Evolutionary conservation across 2,113 vertebrate genomes (phyloP).

Genomic region (Anguilla japonica): DNA sequence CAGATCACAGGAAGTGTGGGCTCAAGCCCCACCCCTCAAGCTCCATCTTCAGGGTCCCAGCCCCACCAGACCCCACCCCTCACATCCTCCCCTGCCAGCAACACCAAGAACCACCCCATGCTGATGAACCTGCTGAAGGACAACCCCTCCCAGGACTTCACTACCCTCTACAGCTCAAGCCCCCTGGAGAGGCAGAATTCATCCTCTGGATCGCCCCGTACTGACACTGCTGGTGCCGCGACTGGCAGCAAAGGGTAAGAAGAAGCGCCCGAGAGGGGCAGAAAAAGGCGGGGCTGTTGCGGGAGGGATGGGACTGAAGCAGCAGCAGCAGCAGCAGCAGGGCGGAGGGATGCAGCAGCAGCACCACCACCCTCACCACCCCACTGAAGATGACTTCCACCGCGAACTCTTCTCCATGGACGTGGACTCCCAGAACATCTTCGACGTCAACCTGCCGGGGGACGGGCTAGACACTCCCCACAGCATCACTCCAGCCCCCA

Average conservation of each 20-base stretch:
- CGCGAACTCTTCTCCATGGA: conserved; percentile 98
- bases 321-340: conserved; percentile 65
- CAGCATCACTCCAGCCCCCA: conserved; percentile 91
- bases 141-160: conserved; percentile 95
- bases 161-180: conserved; percentile 86
- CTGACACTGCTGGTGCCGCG: conserved; percentile 71
- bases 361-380: conserved; percentile 70
- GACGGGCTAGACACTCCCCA: conserved; percentile 94
- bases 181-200: conserved; percentile 94
- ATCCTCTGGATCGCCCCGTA: conserved; percentile 87
- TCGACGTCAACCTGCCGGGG: conserved; percentile 90
- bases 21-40: conserved; percentile 90
- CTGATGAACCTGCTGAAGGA: conserved; percentile 98
- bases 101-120: conserved; percentile 99
- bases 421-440: conserved; percentile 94
- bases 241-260: conserved; percentile 81
- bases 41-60: conserved; percentile 57
- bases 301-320: conserved; percentile 57
- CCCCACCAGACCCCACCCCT: conserved; percentile 91
- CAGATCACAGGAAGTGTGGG: conserved; percentile 95
- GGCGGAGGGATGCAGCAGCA: conserved; percentile 44
- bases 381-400: conserved; percentile 96
- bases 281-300: conserved; percentile 72
- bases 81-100: conserved; percentile 94
- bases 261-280: conserved; percentile 83